These are phyloP conservation scores for Tauraco hartlaubi DNA, from an alignment of 2,797 vertebrate species.

Conservation along the genomic window DNA sequence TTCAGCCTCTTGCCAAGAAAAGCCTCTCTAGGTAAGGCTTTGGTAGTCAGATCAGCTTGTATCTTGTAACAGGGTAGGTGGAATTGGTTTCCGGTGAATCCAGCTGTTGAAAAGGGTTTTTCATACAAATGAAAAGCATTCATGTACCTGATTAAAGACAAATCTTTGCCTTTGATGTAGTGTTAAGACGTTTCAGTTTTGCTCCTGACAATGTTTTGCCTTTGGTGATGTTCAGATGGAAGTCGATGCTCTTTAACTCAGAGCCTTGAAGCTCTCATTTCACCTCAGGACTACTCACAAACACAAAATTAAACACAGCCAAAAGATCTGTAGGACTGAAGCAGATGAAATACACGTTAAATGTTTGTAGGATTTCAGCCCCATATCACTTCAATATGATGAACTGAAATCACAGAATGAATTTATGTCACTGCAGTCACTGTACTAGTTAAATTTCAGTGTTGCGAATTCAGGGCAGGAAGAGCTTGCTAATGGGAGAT, in stretches of 20 bases:
- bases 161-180: neutral
- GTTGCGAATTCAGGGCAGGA: neutral
- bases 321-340: neutral
- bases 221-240: neutral
- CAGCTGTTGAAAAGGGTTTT: neutral
- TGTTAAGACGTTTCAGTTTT: neutral
- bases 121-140: neutral
- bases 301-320: neutral
- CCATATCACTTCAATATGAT: neutral
- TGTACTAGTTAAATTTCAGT: neutral
- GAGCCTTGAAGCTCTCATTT: neutral
- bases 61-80: rapidly evolving
- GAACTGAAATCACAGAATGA: neutral
- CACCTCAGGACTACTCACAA: neutral
- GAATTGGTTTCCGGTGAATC: neutral
- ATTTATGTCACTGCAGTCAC: neutral
- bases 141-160: neutral
- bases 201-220: neutral
- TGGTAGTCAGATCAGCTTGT: neutral
- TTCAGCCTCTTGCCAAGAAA: neutral
- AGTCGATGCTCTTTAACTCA: neutral
- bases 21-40: neutral
- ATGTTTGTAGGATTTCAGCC: neutral
- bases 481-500: neutral
- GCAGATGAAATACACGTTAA: neutral